Evolutionary conservation across 2,113 vertebrate genomes (phyloP).

Genomic region (Nothocercus julius): DNA sequence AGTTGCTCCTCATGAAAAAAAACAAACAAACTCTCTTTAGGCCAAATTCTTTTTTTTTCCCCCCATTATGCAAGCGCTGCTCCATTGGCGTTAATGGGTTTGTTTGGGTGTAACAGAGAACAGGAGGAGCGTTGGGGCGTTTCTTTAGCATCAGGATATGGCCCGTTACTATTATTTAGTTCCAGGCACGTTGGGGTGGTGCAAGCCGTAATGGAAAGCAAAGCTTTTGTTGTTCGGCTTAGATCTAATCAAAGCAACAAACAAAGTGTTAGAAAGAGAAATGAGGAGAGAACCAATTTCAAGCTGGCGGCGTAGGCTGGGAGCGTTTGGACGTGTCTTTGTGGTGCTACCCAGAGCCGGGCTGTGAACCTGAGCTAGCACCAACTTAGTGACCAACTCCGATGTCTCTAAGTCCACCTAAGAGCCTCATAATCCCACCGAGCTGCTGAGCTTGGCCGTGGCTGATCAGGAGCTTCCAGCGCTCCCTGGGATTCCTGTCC

Average conservation of each 20-base stretch:
- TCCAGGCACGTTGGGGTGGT: background rate
- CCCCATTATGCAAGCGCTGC: background rate
- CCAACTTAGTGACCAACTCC: too few relatives aligned
- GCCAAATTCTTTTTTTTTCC: background rate
- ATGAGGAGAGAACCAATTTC: background rate
- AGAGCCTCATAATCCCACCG: background rate
- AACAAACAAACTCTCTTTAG: background rate
- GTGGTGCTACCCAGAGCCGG: background rate
- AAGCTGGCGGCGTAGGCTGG: background rate
- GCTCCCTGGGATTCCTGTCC: background rate
- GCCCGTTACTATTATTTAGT: slow-evolving; percentile 18
- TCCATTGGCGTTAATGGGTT: slow-evolving; percentile 17
- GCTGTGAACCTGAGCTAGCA: background rate
- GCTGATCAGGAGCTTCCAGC: background rate
- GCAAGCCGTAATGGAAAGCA: slow-evolving; percentile 1
- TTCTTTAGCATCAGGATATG: background rate
- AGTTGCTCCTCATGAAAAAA: slow-evolving; percentile 35
- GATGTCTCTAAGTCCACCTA: background rate
- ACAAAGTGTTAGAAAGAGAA: background rate
- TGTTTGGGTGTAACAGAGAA: slow-evolving; percentile 8
- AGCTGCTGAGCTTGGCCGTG: background rate
- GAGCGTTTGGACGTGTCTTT: slow-evolving; percentile 2
- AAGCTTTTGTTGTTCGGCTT: background rate
- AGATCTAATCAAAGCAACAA: background rate
- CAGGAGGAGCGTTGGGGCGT: background rate